Conservation (phyloP, 53 echinoderm and acorn worm species). For the Stichopus horrens region DNA sequence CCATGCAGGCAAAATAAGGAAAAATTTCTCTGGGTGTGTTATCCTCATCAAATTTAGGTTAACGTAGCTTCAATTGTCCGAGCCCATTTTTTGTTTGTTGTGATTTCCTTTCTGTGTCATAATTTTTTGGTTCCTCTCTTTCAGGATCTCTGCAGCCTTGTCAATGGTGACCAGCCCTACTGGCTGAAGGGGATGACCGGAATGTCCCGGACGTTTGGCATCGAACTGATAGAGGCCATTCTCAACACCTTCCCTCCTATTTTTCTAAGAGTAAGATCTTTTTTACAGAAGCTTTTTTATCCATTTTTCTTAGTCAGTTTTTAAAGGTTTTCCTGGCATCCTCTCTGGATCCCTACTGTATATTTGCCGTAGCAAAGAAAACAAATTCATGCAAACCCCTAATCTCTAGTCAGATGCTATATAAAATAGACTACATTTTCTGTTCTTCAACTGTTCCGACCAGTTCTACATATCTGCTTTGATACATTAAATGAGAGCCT, state of each 20-base stretch:
- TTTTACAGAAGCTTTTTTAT: background rate
- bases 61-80: too few relatives aligned
- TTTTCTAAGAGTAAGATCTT: conserved; percentile 80
- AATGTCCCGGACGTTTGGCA: conserved; percentile 92
- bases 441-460: too few relatives aligned
- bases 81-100: too few relatives aligned
- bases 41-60: too few relatives aligned
- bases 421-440: too few relatives aligned
- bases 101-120: too few relatives aligned
- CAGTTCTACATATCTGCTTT: too few relatives aligned
- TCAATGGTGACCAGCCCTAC: conserved; percentile 91
- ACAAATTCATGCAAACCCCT: too few relatives aligned
- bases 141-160: conserved; percentile 89
- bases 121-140: background rate
- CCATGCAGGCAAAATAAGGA: too few relatives aligned
- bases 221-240: conserved; percentile 83
- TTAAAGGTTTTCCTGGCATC: background rate
- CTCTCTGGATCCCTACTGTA: background rate
- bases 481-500: too few relatives aligned
- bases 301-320: background rate
- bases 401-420: too few relatives aligned
- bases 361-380: background rate
- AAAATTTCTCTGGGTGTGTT: too few relatives aligned
- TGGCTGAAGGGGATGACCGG: conserved; percentile 92
- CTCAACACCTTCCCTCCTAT: conserved; percentile 90